Evolutionary conservation across 1,140 invertebrate genomes (phyloP).

Genomic region (Pseudobourletiella spinata): DNA sequence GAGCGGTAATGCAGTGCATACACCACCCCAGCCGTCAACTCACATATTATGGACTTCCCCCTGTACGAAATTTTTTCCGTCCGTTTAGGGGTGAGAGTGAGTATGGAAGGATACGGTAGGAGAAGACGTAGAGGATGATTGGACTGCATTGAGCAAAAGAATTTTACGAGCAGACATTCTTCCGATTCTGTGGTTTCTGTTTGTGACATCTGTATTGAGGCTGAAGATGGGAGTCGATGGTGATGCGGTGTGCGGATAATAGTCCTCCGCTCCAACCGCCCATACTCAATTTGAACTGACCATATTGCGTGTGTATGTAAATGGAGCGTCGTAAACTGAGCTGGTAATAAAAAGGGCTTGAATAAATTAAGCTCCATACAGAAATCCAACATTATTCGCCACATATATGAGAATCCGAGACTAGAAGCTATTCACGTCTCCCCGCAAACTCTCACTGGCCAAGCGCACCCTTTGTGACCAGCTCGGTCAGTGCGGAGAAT

Average conservation of each 20-base stretch:
- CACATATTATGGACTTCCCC: no score
- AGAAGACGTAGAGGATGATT: slow-evolving; percentile 2
- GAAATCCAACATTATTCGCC: background rate
- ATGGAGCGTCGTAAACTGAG: slow-evolving; percentile 17
- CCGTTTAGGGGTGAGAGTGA: no score
- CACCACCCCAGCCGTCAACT: no score
- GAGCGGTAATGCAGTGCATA: no score
- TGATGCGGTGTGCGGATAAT: background rate
- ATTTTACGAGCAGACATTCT: slow-evolving; percentile 22
- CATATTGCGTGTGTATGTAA: slow-evolving; percentile 22
- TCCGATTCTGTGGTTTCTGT: slow-evolving; percentile 22
- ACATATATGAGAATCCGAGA: background rate
- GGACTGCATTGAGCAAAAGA: background rate
- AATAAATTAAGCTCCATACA: slow-evolving; percentile 24
- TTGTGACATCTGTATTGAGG: slow-evolving; percentile 21
- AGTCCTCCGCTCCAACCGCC: no score
- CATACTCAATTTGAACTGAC: no score
- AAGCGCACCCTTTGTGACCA: background rate
- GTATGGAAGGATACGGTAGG: slow-evolving; percentile 1
- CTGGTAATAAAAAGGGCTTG: slow-evolving; percentile 21
- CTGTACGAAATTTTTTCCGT: no score
- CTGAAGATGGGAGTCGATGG: background rate
- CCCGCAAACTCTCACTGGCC: background rate
- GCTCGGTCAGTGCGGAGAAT: slow-evolving; percentile 3
- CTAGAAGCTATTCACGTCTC: background rate